Evolutionary conservation across 2,888 invertebrate genomes (phyloP).

Genomic region (Trilocha varians): DNA sequence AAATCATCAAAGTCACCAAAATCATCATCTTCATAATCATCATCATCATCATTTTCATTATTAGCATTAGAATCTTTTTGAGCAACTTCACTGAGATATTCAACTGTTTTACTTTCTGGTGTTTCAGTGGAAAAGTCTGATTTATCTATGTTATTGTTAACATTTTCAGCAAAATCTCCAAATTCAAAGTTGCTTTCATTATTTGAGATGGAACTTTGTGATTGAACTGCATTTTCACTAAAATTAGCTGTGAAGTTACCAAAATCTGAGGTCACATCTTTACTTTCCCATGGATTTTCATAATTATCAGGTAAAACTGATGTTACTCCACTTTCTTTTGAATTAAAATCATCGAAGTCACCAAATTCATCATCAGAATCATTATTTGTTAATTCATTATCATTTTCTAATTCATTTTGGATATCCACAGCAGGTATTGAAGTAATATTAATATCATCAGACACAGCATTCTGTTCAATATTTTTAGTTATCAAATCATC

Average conservation of each 20-base stretch:
- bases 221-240: slow-evolving; percentile 23
- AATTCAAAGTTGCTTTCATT: background rate
- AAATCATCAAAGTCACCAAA: slow-evolving; percentile 75
- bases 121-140: background rate
- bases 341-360: slow-evolving; percentile 70
- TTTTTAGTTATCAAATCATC: background rate
- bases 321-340: slow-evolving; percentile 28
- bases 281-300: slow-evolving; percentile 53
- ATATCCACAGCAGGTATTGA: background rate
- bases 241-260: slow-evolving; percentile 52
- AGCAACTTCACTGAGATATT: slow-evolving; percentile 14
- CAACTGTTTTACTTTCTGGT: slow-evolving; percentile 8
- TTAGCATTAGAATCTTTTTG: slow-evolving; percentile 7
- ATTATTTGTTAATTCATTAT: slow-evolving; percentile 10
- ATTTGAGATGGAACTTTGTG: background rate
- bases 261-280: slow-evolving; percentile 31
- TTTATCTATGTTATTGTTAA: background rate
- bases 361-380: slow-evolving; percentile 56
- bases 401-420: slow-evolving; percentile 2
- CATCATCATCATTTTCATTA: slow-evolving; percentile 33
- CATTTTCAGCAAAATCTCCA: background rate
- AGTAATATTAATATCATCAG: background rate
- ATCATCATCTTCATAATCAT: slow-evolving; percentile 50
- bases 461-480: background rate
- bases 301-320: slow-evolving; percentile 24